Percentiles rank a stretch among this genome's conserved stretches.
These are phyloP conservation scores for Stenopsyche tienmushanensis DNA, from an alignment of 1,140 invertebrate genomes.

Conservation along the genomic window DNA sequence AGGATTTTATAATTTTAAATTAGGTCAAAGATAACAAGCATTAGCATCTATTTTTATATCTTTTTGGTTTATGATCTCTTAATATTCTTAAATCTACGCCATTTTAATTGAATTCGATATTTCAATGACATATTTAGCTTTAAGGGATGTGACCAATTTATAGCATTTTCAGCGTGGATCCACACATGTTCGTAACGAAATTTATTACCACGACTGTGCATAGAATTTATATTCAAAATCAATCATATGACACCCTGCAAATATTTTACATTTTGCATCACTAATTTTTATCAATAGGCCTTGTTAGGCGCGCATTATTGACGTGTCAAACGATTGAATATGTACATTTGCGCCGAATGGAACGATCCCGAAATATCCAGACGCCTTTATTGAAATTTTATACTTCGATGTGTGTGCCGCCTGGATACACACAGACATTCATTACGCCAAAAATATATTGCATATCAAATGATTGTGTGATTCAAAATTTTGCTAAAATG, in stretches of 20 bases:
- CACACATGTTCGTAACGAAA: not conserved
- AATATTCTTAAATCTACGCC: not conserved
- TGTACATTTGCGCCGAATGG: not conserved
- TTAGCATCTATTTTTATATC: too few species aligned
- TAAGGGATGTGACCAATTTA: not conserved
- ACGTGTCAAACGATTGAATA: constrained; percentile 36
- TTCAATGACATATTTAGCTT: not conserved
- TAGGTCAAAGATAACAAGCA: too few species aligned
- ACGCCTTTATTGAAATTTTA: not conserved
- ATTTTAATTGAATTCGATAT: not conserved
- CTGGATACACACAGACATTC: too few species aligned
- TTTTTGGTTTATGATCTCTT: too few species aligned
- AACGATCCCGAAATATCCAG: too few species aligned
- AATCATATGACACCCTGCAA: constrained; percentile 40
- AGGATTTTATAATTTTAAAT: too few species aligned
- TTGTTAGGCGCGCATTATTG: constrained; percentile 38
- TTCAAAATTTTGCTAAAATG: too few species aligned
- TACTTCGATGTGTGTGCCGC: too few species aligned
- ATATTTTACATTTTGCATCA: constrained; percentile 41
- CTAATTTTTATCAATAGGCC: constrained; percentile 42
- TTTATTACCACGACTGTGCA: constrained; percentile 1
- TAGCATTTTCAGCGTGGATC: not conserved
- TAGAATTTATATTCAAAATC: constrained; percentile 35
- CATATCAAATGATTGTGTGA: too few species aligned
- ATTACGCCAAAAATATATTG: too few species aligned